Evolutionary conservation across 2,888 invertebrate species (phyloP).

Genomic region (Leptinotarsa tumamoca): DNA sequence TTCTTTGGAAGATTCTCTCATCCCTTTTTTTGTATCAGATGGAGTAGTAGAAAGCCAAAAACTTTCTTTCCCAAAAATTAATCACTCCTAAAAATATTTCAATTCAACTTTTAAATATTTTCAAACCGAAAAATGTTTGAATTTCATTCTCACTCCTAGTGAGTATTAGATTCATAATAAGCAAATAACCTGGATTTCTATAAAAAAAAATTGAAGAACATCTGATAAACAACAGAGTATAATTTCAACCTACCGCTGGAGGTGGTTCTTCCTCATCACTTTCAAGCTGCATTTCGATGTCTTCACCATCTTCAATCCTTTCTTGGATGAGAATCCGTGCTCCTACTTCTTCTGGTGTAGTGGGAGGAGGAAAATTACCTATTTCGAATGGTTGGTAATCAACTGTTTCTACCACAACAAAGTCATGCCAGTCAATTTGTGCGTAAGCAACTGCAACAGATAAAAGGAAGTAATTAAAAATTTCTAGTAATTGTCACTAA

Average conservation of each 20-base stretch:
- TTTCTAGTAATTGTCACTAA: not conserved
- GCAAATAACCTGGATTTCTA: too few species aligned
- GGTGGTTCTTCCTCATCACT: conserved; percentile 76
- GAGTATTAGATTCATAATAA: too few species aligned
- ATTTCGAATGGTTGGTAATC: conserved; percentile 98
- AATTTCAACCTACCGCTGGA: conserved; percentile 50
- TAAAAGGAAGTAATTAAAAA: not conserved
- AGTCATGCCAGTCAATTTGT: conserved; percentile 99
- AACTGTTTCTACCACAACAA: conserved; percentile 99
- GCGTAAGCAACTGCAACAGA: conserved; percentile 82
- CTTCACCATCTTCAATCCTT: conserved; percentile 82
- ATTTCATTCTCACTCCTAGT: too few species aligned
- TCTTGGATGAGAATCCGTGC: conserved; percentile 92
- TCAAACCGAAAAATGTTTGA: too few species aligned
- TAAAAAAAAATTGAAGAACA: too few species aligned
- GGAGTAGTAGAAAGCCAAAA: too few species aligned
- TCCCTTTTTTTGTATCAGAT: too few species aligned
- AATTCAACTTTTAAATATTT: too few species aligned
- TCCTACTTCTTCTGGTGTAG: conserved; percentile 96
- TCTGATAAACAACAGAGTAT: not conserved
- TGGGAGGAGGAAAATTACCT: conserved; percentile 96
- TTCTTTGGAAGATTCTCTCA: too few species aligned
- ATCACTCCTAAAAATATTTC: too few species aligned
- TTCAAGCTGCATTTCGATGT: conserved; percentile 91
- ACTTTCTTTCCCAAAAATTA: too few species aligned